Conservation (phyloP, 1,140 invertebrate species). For the Callitettix versicolor region DNA sequence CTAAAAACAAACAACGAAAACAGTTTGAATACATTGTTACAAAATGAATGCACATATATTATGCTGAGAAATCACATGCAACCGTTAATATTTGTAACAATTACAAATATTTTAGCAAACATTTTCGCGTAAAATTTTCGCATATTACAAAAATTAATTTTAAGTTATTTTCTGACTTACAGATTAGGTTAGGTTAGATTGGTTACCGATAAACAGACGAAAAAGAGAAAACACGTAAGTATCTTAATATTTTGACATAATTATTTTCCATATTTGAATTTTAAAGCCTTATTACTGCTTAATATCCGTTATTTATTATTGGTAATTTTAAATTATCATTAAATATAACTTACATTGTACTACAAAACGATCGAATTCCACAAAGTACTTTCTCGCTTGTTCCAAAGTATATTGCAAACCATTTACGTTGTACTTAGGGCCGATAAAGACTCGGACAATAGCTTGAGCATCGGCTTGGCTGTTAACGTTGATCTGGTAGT, state of each 20-base stretch:
- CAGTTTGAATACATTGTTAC: neutral
- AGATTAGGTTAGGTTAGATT: neutral
- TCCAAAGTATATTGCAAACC: conserved; percentile 31
- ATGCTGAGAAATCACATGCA: no score
- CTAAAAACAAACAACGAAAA: neutral
- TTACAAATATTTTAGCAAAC: neutral
- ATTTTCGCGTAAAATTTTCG: no score
- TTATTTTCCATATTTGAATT: neutral
- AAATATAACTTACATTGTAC: conserved; percentile 18
- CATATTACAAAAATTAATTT: neutral
- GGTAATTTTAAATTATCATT: neutral
- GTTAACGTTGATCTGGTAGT: conserved; percentile 44
- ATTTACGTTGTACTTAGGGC: conserved; percentile 51
- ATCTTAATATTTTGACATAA: neutral
- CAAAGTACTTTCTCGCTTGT: conserved; percentile 23
- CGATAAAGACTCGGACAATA: conserved; percentile 52
- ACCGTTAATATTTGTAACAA: neutral
- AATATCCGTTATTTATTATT: neutral
- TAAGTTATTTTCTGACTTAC: neutral
- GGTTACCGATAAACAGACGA: neutral
- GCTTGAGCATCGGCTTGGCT: conserved; percentile 42
- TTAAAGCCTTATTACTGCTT: neutral
- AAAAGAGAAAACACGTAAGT: neutral
- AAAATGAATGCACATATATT: neutral
- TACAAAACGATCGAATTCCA: conserved; percentile 32